These are phyloP conservation scores for Hydra vulgaris DNA, from an alignment of 30 jellyfish, hydroid and myxozoan species.

Conservation along the genomic window DNA sequence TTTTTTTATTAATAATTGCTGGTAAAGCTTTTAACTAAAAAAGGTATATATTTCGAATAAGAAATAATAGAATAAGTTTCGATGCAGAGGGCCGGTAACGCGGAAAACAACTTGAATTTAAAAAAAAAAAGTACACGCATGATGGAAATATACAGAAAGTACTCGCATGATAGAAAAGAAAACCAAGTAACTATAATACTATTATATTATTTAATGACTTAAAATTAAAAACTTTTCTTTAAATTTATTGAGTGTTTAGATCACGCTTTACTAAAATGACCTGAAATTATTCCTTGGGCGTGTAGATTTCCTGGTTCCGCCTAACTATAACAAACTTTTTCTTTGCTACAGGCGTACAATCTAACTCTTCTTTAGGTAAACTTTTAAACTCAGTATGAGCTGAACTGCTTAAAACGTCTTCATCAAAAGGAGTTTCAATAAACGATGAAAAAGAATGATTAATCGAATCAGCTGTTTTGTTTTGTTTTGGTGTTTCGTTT, in stretches of 20 bases:
- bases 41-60: too few species aligned
- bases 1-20: neutral
- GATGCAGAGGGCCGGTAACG: too few species aligned
- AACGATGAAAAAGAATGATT: constrained; percentile 13
- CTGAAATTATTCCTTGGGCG: neutral
- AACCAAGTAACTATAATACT: too few species aligned
- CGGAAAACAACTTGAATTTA: too few species aligned
- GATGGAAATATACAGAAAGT: too few species aligned
- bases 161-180: too few species aligned
- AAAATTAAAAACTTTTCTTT: too few species aligned
- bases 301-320: constrained; percentile 17
- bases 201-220: too few species aligned
- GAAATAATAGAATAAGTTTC: too few species aligned
- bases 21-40: neutral
- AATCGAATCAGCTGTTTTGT: neutral
- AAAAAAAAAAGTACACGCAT: too few species aligned
- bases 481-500: neutral
- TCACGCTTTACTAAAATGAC: neutral
- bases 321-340: constrained; percentile 24
- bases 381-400: neutral
- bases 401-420: neutral
- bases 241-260: too few species aligned
- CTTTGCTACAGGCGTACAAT: constrained; percentile 17
- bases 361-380: neutral
- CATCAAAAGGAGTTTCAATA: constrained; percentile 18